Base-by-base conservation (phyloP, 2,888 invertebrate species). In the Amorpha juglandis region DNA sequence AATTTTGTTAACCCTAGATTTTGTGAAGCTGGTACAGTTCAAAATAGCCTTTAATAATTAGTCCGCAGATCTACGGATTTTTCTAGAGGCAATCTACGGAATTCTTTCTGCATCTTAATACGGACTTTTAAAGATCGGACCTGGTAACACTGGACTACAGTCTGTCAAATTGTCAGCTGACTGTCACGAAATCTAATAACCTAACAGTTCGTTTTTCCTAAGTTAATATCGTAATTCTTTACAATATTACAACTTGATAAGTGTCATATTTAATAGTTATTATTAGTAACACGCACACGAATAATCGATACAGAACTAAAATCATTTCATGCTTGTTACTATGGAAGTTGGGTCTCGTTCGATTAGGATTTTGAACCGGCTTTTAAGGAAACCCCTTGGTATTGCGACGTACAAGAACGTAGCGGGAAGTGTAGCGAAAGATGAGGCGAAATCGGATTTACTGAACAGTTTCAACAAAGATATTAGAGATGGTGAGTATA, bases 401-500 rank as follows among this genome's bases (percentile, higher is more conserved):
- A 68, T 86, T 68, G 72, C 79, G 38, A 78, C 82, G 21, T 82
- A 76, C 66, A 87, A 86, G 74, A 81, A 77, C 75, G 70, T 84
- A 64, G 81, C 87, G 14, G 82, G 80, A 48, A 76, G 86, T 38
- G 84, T 85, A 45, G 78, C 84, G 1, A 88, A 90, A 69, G 91
- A 90, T 75, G 87, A 92, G 67, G 69, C 79, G 1, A 90, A 86
- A 68, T 71, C 78, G 0, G 89, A 87, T 63, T 72, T 92, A 12
- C 66, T 92, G 53, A 87, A 80, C 65, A 71, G 81, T 6, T 91
- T 85, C 68, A 92, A 93, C 69, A 78, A 79, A 66, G 92, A 92
- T 67, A 89, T 85, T 55, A 82, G 81, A 77, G 79, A 84, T 68
- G 92, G 92, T 91, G 77, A 79, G 84, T 69, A 65, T 7, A 4